Conservation (phyloP, 1,140 invertebrate species). For the Nasonia giraulti region DNA sequence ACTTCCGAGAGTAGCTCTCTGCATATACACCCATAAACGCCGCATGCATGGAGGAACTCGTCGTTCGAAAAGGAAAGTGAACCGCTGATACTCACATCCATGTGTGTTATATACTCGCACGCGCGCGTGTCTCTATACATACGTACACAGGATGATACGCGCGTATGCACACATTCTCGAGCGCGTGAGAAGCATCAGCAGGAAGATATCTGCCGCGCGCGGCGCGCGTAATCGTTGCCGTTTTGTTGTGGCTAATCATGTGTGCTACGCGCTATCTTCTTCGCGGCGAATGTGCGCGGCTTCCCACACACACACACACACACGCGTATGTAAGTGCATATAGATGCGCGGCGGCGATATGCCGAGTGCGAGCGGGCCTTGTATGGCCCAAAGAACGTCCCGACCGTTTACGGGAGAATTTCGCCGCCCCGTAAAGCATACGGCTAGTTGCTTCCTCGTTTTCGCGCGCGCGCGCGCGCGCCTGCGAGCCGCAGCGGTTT, state of each 20-base stretch:
- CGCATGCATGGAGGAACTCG: slow-evolving; percentile 52
- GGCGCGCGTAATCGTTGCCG: slow-evolving; percentile 48
- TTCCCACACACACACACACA: slow-evolving; percentile 9
- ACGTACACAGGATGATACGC: background rate
- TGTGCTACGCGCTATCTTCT: slow-evolving; percentile 4
- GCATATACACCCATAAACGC: slow-evolving; percentile 39
- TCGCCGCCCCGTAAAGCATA: background rate
- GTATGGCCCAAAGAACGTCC: background rate
- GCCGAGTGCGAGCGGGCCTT: background rate
- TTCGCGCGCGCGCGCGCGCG: background rate
- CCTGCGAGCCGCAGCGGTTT: background rate
- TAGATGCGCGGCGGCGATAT: background rate
- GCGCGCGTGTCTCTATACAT: background rate
- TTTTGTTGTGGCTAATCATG: slow-evolving; percentile 54
- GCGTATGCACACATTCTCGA: background rate
- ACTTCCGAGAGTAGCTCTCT: slow-evolving; percentile 39
- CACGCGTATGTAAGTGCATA: background rate
- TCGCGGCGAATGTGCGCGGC: background rate
- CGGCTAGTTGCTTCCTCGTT: background rate
- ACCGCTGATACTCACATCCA: background rate
- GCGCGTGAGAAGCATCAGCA: slow-evolving; percentile 14
- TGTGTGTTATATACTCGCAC: background rate
- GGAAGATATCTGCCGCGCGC: background rate
- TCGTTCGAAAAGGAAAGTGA: slow-evolving; percentile 39
- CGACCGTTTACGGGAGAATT: slow-evolving; percentile 16